Evolutionary conservation across 1,140 invertebrate species (phyloP).

Genomic region (Radopholus similis): DNA sequence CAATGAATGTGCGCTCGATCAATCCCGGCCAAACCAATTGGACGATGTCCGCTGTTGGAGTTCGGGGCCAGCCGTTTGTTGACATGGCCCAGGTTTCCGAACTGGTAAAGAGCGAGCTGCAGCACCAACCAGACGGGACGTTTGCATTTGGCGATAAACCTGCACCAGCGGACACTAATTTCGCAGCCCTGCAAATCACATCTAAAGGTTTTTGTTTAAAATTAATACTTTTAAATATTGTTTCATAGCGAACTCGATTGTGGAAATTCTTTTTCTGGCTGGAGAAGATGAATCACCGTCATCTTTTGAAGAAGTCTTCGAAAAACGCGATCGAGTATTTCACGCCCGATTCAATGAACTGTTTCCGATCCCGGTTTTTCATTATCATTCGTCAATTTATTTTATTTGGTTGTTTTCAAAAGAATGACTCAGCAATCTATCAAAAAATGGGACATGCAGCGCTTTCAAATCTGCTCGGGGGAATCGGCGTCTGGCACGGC

Average conservation of each 20-base stretch:
- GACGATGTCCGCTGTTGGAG: not conserved
- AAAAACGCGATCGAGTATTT: not conserved
- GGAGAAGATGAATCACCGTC: not conserved
- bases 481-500: constrained; percentile 67
- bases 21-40: not conserved
- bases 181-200: constrained; percentile 14
- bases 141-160: not conserved
- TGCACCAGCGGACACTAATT: not conserved
- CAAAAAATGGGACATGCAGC: constrained; percentile 61
- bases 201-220: not conserved
- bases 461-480: constrained; percentile 88
- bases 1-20: not conserved
- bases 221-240: not conserved
- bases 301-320: not conserved
- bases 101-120: not conserved
- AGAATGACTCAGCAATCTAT: not conserved
- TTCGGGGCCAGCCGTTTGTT: not conserved
- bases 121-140: not conserved
- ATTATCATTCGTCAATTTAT: not conserved
- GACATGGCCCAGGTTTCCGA: not conserved
- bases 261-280: constrained; percentile 16
- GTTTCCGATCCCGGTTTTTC: constrained; percentile 9
- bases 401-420: not conserved
- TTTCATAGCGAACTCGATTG: constrained; percentile 4
- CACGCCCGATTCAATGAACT: not conserved